Conservation (phyloP, 2,113 vertebrate genomes). For the Chrysemys picta region DNA sequence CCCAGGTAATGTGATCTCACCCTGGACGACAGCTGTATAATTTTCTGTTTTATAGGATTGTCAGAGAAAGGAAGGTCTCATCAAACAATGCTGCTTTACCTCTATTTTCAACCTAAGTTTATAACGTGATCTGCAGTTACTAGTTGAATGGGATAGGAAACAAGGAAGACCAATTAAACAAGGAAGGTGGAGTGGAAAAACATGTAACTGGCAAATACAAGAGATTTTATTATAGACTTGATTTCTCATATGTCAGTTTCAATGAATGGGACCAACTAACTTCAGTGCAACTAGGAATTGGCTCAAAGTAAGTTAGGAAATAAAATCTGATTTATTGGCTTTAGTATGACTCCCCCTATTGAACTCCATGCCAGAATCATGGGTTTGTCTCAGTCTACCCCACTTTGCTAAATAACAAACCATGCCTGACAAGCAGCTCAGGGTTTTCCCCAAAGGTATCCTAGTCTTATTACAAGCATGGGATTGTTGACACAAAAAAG, state of each 20-base stretch:
- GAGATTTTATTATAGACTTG: not conserved
- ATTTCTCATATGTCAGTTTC: not conserved
- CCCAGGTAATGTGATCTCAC: not conserved
- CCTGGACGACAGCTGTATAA: accelerated
- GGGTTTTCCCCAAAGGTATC: not conserved
- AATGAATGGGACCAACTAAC: not conserved
- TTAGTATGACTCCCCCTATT: not conserved
- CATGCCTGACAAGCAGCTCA: not conserved
- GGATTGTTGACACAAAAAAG: not conserved
- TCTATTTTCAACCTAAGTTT: not conserved
- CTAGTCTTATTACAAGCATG: not conserved
- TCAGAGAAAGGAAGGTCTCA: not conserved
- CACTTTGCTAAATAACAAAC: not conserved
- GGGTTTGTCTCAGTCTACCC: not conserved
- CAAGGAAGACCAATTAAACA: not conserved
- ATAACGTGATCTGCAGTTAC: not conserved
- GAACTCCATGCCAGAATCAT: not conserved
- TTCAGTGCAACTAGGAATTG: not conserved
- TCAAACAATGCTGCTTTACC: not conserved
- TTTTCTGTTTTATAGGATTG: not conserved
- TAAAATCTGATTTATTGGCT: not conserved
- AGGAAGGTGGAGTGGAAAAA: not conserved
- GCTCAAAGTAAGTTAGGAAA: not conserved
- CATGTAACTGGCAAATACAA: not conserved
- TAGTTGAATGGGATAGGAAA: not conserved